phyloP scores from a whole-genome alignment of 2,888 invertebrate genomes.

The Drosophila hamatofila region DNA sequence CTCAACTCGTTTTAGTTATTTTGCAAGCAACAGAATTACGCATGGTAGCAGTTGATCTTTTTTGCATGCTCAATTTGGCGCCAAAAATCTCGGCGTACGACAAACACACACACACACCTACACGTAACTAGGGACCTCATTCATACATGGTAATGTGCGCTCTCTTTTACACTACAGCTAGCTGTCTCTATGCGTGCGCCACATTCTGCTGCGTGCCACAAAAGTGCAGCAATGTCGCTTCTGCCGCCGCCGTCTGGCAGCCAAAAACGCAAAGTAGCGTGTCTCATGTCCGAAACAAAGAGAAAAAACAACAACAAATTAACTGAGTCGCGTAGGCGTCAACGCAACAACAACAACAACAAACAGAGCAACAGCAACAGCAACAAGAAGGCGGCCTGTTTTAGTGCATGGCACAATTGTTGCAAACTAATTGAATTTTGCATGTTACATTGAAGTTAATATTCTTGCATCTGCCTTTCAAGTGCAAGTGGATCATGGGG shows the following conservation, averaged over 20 bases:
- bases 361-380: conserved; percentile 22
- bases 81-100: conserved; percentile 67
- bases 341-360: conserved; percentile 65
- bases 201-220: conserved; percentile 66
- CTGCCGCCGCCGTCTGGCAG: conserved; percentile 48
- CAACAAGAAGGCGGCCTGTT: conserved; percentile 47
- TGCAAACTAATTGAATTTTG: conserved; percentile 59
- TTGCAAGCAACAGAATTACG: conserved; percentile 68
- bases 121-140: conserved; percentile 54
- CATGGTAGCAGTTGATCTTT: conserved; percentile 73
- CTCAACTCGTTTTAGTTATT: conserved; percentile 36
- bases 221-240: conserved; percentile 50
- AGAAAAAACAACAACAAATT: conserved; percentile 28
- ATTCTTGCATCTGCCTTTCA: conserved; percentile 37
- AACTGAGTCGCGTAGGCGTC: conserved; percentile 60
- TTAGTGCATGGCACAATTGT: conserved; percentile 65
- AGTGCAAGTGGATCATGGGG: conserved; percentile 48
- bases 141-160: conserved; percentile 54
- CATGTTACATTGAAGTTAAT: conserved; percentile 39
- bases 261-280: conserved; percentile 76
- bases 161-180: conserved; percentile 25
- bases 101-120: conserved; percentile 31
- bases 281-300: conserved; percentile 71
- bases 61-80: conserved; percentile 73
- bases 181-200: conserved; percentile 70